Conservation (phyloP, 2,888 invertebrate genomes). For the Cryptus armator region DNA sequence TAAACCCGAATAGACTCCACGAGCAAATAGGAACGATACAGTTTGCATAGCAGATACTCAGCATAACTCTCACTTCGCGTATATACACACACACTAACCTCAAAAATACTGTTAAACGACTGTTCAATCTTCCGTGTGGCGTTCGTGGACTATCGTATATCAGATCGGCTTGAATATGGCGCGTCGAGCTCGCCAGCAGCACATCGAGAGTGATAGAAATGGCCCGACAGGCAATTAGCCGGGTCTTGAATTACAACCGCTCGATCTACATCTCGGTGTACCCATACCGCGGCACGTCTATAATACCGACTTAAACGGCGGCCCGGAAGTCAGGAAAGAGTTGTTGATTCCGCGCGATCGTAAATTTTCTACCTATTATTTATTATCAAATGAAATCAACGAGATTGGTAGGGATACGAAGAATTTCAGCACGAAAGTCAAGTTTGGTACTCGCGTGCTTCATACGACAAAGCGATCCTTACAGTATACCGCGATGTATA, state of each 20-base stretch:
- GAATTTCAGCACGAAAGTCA: too few species aligned
- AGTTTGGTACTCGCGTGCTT: background rate
- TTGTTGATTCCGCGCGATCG: background rate
- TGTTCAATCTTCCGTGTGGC: slow-evolving; percentile 23
- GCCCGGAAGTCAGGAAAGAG: slow-evolving; percentile 29
- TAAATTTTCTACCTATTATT: slow-evolving; percentile 19
- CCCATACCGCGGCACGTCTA: background rate
- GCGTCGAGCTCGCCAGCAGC: background rate
- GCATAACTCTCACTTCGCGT: slow-evolving; percentile 5
- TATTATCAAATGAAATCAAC: background rate
- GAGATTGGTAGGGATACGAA: background rate
- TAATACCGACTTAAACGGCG: background rate
- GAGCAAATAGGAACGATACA: slow-evolving; percentile 8
- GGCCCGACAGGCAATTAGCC: slow-evolving; percentile 51
- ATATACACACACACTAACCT: slow-evolving; percentile 11
- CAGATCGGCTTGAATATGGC: slow-evolving; percentile 1
- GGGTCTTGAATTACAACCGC: slow-evolving; percentile 21
- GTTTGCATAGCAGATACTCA: background rate
- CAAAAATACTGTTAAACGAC: slow-evolving; percentile 11
- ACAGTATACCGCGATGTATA: background rate
- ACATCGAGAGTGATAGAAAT: slow-evolving; percentile 42
- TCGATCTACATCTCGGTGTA: slow-evolving; percentile 19
- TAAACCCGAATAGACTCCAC: background rate
- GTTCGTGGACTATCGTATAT: slow-evolving; percentile 10
- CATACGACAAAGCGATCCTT: background rate